Evolutionary conservation across 2,797 vertebrate species (phyloP), one percentile per base, ranked within the genome.

Genomic region (Ambastaia sidthimunki): DNA sequence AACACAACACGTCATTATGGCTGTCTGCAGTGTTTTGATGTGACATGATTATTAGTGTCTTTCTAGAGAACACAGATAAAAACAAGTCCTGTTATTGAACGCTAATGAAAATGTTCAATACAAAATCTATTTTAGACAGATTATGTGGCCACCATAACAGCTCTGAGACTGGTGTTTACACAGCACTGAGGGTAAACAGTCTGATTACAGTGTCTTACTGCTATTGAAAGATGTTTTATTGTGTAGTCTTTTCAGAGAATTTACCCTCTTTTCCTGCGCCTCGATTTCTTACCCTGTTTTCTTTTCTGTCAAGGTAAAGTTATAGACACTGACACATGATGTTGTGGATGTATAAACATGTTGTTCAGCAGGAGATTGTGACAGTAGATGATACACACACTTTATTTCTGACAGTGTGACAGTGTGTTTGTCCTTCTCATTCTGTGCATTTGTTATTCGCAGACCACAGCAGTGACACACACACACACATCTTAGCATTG

Each of bases 401-500:
- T 37, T 37, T 37, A 28, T 28, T 28, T 28, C 4, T 28, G 28
- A 28, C 28, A 28, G 4, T 28, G 28, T 37, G 34, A 5, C 34
- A 37, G 3, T 7, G 34, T 37, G 34, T 37, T 37, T 69, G 23
- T 76, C 52, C 47, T 44, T 77, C 65, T 41, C 52, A 12, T 57
- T 68, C 34, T 69, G 68, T 72, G 28, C 7, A 4, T 79, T n/a
- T 62, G 9, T 65, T 21, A 34, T 71, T 47, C 13, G 9, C 21
- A 71, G 47, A 41, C 74, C 62, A 10, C 44, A 37, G 48, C 76
- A 21, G 13, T 0, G 10, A 23, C 15, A 25, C 74, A 50, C 72
- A 76, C 74, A 66, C 73, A 52, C 59, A 50, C 19, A 57, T 10
- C 55, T 57, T 4, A 76, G 79, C 60, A 63, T 75, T 47, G 63